Percentiles rank a stretch among this genome's conserved stretches.
Evolutionary conservation across 2,797 vertebrate species (phyloP).

Genomic region (Chiroxiphia lanceolata): DNA sequence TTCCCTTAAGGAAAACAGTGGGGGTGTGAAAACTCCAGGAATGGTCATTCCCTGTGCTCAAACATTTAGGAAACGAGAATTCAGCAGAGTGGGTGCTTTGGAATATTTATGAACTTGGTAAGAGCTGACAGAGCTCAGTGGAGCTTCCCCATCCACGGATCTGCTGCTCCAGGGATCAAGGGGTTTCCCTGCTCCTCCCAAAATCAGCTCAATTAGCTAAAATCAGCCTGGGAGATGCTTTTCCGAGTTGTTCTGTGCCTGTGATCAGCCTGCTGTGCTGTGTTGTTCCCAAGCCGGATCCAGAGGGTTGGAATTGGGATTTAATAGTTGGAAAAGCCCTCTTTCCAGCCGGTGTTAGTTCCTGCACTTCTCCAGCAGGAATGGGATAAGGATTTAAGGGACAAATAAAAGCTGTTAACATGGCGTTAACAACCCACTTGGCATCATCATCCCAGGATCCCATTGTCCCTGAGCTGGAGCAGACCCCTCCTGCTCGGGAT

Average conservation of each 20-base stretch:
- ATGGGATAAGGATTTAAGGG: neutral
- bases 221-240: neutral
- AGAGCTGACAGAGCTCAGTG: neutral
- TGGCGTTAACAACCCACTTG: neutral
- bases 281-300: neutral
- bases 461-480: accelerated
- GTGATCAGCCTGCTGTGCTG: neutral
- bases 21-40: neutral
- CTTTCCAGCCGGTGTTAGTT: accelerated
- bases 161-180: neutral
- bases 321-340: neutral
- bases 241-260: neutral
- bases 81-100: neutral
- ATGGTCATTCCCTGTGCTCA: neutral
- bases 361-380: neutral
- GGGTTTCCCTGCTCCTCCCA: neutral
- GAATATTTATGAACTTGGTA: neutral
- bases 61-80: neutral
- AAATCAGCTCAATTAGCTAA: too few relatives aligned
- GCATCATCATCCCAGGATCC: neutral
- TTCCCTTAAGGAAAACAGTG: neutral
- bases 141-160: neutral
- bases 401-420: neutral
- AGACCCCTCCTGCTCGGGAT: neutral
- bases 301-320: neutral